phyloP scores from a whole-genome alignment of 2,113 vertebrate genomes.

The Ceyx cyanopectus region DNA sequence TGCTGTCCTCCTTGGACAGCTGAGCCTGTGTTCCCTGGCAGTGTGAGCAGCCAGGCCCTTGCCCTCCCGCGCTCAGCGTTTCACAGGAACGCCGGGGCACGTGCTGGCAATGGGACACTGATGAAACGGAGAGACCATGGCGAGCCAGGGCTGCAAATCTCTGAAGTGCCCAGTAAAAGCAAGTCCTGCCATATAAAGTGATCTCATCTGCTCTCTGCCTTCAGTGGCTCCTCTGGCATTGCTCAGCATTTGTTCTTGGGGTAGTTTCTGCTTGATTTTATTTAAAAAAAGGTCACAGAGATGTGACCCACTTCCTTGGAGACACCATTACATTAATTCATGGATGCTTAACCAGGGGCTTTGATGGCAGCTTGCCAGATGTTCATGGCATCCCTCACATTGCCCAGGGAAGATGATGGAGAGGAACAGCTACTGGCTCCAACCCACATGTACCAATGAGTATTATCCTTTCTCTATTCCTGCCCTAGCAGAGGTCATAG shows the following conservation, averaged over 20 bases:
- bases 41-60: neutral
- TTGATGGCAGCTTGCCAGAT: neutral
- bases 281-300: neutral
- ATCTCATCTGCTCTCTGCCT: neutral
- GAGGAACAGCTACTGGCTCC: neutral
- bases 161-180: neutral
- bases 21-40: neutral
- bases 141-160: neutral
- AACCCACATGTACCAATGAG: neutral
- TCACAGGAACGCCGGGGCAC: neutral
- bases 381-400: neutral
- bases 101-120: rapidly evolving
- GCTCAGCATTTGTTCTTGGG: neutral
- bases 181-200: neutral
- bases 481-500: neutral
- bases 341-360: neutral
- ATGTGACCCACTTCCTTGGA: neutral
- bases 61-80: neutral
- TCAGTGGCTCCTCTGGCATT: neutral
- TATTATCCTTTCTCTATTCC: neutral
- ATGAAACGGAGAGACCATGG: neutral
- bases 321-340: neutral
- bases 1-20: neutral
- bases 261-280: neutral
- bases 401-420: neutral